Conservation (phyloP, 2,113 vertebrate genomes). For the Stegostoma tigrinum region DNA sequence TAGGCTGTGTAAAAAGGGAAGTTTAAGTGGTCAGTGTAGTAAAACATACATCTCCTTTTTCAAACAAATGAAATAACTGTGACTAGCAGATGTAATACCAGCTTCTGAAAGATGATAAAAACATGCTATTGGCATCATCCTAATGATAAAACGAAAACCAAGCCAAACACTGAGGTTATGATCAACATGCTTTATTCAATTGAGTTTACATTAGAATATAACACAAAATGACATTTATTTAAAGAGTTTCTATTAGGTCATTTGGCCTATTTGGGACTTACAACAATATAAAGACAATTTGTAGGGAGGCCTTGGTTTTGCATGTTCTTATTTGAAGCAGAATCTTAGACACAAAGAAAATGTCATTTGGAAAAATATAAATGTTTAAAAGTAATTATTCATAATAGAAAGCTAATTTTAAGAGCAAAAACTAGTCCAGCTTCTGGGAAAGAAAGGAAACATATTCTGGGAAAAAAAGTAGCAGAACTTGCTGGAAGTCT, state of each 20-base stretch:
- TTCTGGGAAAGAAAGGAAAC: slow-evolving; percentile 6
- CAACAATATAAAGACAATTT: slow-evolving; percentile 20
- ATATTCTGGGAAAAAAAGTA: slow-evolving; percentile 17
- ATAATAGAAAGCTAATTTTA: not conserved
- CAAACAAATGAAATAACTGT: not conserved
- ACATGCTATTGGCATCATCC: not conserved
- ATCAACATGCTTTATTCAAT: slow-evolving; percentile 17
- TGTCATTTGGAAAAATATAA: not conserved
- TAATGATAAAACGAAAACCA: not conserved
- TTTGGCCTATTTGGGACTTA: not conserved
- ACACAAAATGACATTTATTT: slow-evolving; percentile 13
- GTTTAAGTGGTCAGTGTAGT: not conserved
- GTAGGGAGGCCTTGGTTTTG: not conserved
- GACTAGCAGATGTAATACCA: slow-evolving; percentile 6
- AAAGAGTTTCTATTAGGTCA: not conserved
- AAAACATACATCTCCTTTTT: not conserved
- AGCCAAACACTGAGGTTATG: not conserved
- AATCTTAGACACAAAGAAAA: not conserved
- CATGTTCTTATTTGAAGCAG: not conserved
- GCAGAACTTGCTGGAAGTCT: slow-evolving; percentile 12
- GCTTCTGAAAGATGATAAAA: slow-evolving; percentile 21
- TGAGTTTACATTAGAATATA: not conserved
- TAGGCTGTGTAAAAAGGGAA: not conserved
- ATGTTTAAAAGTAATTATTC: not conserved
- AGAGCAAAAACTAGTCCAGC: slow-evolving; percentile 1